phyloP scores from a whole-genome alignment of 2,113 vertebrate species.

The Pomatostomus ruficeps region DNA sequence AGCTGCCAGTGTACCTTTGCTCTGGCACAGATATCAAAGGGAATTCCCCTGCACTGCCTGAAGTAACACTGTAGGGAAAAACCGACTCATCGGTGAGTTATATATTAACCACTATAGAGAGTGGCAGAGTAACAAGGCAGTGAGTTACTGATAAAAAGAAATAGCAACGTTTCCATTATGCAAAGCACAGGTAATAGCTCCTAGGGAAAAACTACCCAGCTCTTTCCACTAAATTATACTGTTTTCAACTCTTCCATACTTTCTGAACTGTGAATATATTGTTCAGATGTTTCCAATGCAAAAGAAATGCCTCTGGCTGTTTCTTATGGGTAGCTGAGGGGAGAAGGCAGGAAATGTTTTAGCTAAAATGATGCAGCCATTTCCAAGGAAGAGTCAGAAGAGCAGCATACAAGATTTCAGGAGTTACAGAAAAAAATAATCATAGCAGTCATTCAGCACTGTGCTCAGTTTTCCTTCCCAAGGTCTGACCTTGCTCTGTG shows the following conservation, averaged over 20 bases:
- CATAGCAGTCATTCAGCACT: background rate
- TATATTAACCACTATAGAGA: background rate
- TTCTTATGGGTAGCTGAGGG: background rate
- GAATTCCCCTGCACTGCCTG: background rate
- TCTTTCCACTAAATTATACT: background rate
- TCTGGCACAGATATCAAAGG: background rate
- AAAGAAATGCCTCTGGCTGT: background rate
- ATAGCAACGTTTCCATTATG: background rate
- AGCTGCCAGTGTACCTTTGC: background rate
- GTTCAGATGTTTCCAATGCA: background rate
- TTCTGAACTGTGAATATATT: background rate
- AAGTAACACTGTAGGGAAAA: background rate
- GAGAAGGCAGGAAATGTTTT: background rate
- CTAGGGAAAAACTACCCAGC: background rate
- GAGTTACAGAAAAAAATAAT: background rate
- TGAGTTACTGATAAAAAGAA: background rate
- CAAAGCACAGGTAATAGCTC: background rate
- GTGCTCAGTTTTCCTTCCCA: background rate
- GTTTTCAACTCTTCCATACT: background rate
- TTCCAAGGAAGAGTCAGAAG: background rate
- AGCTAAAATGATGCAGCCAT: background rate
- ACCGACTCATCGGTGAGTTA: background rate
- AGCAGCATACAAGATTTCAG: background rate
- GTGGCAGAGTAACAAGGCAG: background rate
- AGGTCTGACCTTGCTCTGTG: background rate